A percentile compares a stretch with the other conserved stretches of the same genome.
These are phyloP conservation scores for Sitta carolinensis DNA, from an alignment of 2,797 vertebrate species.

Conservation along the genomic window DNA sequence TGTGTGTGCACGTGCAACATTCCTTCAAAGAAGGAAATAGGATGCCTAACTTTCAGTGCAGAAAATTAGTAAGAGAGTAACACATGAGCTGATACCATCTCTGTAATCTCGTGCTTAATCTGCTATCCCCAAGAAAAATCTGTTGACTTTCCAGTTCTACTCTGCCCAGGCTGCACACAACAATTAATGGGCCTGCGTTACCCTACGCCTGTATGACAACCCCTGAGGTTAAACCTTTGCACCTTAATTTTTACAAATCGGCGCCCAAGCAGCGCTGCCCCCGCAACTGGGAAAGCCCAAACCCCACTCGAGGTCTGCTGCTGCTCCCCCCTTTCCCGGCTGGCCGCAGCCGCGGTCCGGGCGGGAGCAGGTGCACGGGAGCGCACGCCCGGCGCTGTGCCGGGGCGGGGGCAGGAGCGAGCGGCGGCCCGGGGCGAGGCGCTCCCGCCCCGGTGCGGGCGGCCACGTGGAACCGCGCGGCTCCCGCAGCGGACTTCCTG, in stretches of 20 bases:
- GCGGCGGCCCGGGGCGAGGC: not conserved
- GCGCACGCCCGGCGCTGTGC: not conserved
- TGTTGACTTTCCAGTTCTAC: not conserved
- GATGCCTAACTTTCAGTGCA: not conserved
- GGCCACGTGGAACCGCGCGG: slow-evolving; percentile 74
- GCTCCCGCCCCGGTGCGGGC: slow-evolving; percentile 38
- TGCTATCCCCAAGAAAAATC: not conserved
- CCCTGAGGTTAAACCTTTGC: not conserved
- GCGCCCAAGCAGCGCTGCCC: not conserved
- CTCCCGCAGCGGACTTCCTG: slow-evolving; percentile 69
- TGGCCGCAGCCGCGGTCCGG: not conserved
- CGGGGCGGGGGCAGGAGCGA: not conserved
- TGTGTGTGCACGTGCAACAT: not conserved
- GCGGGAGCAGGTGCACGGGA: not conserved
- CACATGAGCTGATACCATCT: slow-evolving; percentile 10
- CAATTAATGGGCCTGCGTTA: not conserved
- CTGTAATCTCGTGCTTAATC: not conserved
- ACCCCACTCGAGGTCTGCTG: accelerated
- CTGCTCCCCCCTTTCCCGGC: accelerated
- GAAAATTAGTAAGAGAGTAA: slow-evolving; percentile 17
- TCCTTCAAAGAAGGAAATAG: not conserved
- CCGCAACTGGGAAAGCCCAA: not conserved
- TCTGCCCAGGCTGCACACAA: not conserved
- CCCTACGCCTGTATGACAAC: accelerated
- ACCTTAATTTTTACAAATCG: not conserved